A percentile compares a stretch with the other conserved stretches of the same genome.
Conservation (phyloP, 2,113 vertebrate genomes). For the Rutilus rutilus region DNA sequence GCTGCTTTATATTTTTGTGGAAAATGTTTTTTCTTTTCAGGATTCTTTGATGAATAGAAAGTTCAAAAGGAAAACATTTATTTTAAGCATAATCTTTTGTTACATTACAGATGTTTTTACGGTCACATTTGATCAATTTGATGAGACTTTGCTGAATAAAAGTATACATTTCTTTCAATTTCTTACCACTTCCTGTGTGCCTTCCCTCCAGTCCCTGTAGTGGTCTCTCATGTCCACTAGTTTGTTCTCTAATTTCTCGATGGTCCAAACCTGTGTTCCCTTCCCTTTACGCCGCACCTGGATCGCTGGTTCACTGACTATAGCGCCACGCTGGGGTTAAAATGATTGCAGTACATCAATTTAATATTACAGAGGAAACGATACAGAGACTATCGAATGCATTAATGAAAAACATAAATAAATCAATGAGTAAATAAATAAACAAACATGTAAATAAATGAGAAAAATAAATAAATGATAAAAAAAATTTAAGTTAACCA, state of each 20-base stretch:
- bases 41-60: neutral
- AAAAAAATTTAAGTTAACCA: neutral
- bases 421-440: neutral
- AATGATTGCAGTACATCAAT: neutral
- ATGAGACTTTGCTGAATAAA: neutral
- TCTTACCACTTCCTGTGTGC: constrained; percentile 71
- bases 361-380: neutral
- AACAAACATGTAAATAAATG: neutral
- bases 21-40: no score
- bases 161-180: neutral
- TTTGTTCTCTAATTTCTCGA: constrained; percentile 97
- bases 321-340: constrained; percentile 85
- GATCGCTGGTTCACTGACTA: constrained; percentile 97
- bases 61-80: neutral
- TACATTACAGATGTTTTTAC: neutral
- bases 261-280: constrained; percentile 95
- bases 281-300: constrained; percentile 92
- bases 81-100: neutral
- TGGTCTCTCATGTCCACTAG: constrained; percentile 97
- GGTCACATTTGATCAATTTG: neutral
- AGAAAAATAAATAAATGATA: neutral
- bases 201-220: constrained; percentile 96
- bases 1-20: no score
- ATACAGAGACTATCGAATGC: neutral
- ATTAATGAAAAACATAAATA: neutral